Percentiles rank a stretch among this genome's conserved stretches.
Evolutionary conservation across 2,797 vertebrate genomes (phyloP).

Genomic region (Argentina silus): DNA sequence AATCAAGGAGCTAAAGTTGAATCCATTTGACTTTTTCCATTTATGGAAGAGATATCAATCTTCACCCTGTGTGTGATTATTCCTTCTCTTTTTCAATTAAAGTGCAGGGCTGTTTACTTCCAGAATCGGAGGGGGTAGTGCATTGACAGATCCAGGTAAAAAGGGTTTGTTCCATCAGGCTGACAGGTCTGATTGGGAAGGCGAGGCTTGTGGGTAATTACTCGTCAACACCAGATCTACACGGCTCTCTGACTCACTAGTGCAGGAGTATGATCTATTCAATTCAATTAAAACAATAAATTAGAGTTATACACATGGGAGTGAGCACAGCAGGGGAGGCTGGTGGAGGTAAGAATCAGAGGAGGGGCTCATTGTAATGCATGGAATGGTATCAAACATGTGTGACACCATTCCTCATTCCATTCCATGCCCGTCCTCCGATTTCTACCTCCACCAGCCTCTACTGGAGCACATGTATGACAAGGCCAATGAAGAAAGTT

Average conservation of each 20-base stretch:
- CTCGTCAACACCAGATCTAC: not conserved
- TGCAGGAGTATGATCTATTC: not conserved
- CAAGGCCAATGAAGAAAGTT: too few relatives aligned
- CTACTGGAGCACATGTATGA: too few relatives aligned
- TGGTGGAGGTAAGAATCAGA: too few relatives aligned
- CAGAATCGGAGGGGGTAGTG: not conserved
- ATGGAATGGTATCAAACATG: too few relatives aligned
- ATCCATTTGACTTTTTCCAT: conserved; percentile 46
- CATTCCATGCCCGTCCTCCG: too few relatives aligned
- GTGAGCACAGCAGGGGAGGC: not conserved
- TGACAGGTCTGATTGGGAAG: conserved; percentile 14
- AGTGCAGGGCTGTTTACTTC: conserved; percentile 37
- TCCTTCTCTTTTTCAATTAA: conserved; percentile 7
- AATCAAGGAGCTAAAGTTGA: conserved; percentile 49
- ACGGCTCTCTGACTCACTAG: not conserved
- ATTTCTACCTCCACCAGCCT: too few relatives aligned
- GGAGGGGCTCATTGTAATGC: too few relatives aligned
- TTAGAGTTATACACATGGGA: not conserved
- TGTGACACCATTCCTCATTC: too few relatives aligned
- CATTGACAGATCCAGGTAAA: not conserved
- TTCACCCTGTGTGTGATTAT: conserved; percentile 31
- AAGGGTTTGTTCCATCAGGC: not conserved
- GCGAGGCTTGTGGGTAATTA: conserved; percentile 10
- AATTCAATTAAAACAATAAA: too few relatives aligned
- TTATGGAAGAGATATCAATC: conserved; percentile 51